A percentile compares a stretch with the other conserved stretches of the same genome.
phyloP scores from a whole-genome alignment of 2,888 invertebrate genomes.

The Sinopyrophorus schimmeli region DNA sequence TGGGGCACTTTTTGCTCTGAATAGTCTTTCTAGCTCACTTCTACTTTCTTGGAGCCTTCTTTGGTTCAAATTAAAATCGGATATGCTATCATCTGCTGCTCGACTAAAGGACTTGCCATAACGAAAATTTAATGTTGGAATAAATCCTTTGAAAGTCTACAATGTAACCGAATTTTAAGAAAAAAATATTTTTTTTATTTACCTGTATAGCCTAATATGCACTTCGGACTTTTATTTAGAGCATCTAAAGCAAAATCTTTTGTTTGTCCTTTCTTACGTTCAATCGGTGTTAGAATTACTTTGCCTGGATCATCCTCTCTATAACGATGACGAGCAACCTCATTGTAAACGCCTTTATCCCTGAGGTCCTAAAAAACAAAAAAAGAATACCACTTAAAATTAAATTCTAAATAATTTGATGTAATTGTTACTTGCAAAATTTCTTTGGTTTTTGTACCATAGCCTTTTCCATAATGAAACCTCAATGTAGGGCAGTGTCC shows the following conservation, averaged over 20 bases:
- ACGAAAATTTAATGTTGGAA: conserved; percentile 69
- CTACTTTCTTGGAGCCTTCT: conserved; percentile 24
- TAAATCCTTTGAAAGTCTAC: conserved; percentile 61
- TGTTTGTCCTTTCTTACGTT: conserved; percentile 46
- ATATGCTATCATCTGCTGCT: conserved; percentile 64
- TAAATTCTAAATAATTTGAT: conserved; percentile 26
- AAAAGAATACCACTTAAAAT: no score
- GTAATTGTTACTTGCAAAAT: conserved; percentile 67
- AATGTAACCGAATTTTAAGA: conserved; percentile 7
- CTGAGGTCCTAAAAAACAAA: conserved; percentile 58
- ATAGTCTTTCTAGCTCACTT: conserved; percentile 55
- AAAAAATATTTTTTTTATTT: conserved; percentile 25
- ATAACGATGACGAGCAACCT: conserved; percentile 59
- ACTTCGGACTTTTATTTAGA: conserved; percentile 56
- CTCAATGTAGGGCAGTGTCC: conserved; percentile 74
- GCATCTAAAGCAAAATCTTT: conserved; percentile 58
- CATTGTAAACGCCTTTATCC: conserved; percentile 56
- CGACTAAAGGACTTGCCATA: conserved; percentile 64
- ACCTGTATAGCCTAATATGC: conserved; percentile 73
- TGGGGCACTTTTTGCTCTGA: conserved; percentile 61
- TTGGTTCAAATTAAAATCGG: conserved; percentile 53
- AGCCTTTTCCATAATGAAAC: conserved; percentile 71
- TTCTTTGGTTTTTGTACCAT: conserved; percentile 71
- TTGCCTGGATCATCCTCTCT: conserved; percentile 59
- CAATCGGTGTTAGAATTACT: conserved; percentile 44